Conservation (phyloP, 2,797 vertebrate species). For the Intellagama lesueurii region DNA sequence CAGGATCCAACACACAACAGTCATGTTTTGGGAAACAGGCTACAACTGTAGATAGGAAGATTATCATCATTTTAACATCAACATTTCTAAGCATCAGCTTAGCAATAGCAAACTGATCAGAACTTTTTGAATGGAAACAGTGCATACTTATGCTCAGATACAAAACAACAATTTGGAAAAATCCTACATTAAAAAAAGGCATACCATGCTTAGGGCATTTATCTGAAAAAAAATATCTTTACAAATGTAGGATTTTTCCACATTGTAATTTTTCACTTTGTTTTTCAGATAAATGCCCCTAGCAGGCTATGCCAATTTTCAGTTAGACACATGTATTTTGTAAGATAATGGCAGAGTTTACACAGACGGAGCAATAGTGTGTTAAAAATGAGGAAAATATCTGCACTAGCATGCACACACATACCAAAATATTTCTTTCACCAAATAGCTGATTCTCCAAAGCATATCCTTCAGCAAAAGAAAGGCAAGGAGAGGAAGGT, state of each 20-base stretch:
- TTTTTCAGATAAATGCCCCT: no score
- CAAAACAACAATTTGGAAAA: not conserved
- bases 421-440: not conserved
- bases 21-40: not conserved
- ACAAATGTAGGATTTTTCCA: no score
- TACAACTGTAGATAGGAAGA: not conserved
- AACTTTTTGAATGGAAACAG: no score
- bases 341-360: not conserved
- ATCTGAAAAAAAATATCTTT: no score
- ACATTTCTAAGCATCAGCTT: not conserved
- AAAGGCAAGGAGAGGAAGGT: no score
- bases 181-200: not conserved
- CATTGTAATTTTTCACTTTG: no score
- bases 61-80: not conserved
- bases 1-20: no score
- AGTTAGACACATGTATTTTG: not conserved
- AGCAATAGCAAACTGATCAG: not conserved
- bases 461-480: not conserved
- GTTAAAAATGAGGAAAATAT: not conserved
- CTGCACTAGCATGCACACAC: not conserved
- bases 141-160: not conserved
- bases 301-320: not conserved
- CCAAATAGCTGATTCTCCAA: not conserved
- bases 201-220: no score
- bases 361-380: not conserved